Evolutionary conservation across 2,113 vertebrate genomes (phyloP), one percentile per base, ranked within the genome.

Genomic region (Corvus hawaiiensis): DNA sequence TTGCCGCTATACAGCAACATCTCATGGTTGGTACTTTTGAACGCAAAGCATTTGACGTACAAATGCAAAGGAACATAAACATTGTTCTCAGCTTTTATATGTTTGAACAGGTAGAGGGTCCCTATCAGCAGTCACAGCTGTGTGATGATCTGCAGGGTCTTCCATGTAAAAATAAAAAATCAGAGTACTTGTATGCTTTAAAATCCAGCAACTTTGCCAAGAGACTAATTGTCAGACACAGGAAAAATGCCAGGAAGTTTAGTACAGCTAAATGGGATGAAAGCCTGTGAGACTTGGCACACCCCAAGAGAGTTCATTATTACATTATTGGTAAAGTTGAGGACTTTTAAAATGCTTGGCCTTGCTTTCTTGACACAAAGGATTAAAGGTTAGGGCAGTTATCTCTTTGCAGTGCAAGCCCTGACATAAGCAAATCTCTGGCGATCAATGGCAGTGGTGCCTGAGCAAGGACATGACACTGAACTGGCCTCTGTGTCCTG

Each of bases 291-390:
- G 96, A 77, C 64, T 58, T 90, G 84, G 78, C 95, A 96, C 52
- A 30, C 21, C 95, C 81, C 84, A 61, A 23, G 95, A 94, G 91
- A 96, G 81, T 90, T 95, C 95, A 97, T 96, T 93, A 96, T 88
- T 90, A 88, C 87, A 58, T 84, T 97, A 96, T 91, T 96, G 95
- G 95, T 95, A 96, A 92, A 88, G 94, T 37, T 80, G 72, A 93
- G 62, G 95, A 73, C 56, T 94, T 93, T 35, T 46, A 67, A 93
- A 94, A 89, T 44, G 88, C 80, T 86, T 93, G 94, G 91, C 91
- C 69, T 91, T 76, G 93, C 90, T 91, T 95, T 89, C 68, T 66
- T 92, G 84, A 83, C 93, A 88, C 35, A 37, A 39, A 87, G 68
- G 89, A 86, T 69, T 59, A 92, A 96, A 96, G 91, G 91, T 83